Base-by-base conservation (phyloP, 2,797 vertebrate genomes). In the Phrynocephalus vlangalii region DNA sequence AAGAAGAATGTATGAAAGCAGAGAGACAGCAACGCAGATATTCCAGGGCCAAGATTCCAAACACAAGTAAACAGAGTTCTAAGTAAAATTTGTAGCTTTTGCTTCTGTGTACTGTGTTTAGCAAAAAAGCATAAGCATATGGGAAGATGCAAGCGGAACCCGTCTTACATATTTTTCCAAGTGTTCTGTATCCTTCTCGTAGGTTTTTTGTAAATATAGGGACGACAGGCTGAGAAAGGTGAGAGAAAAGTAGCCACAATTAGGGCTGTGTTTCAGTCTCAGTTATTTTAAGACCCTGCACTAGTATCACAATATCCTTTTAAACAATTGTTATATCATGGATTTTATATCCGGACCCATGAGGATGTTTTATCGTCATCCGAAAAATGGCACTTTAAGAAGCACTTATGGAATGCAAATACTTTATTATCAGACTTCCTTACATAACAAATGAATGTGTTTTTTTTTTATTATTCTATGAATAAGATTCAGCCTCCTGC, bases 171-270 rank as follows among this genome's bases (percentile, higher is more conserved):
- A 98, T 96, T 52, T 96, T 98, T 96, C 98, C 98, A 92, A 98
- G 96, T 91, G 97, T 97, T 93, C 98, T 96, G 97, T 98, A 98
- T 94, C 98, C 98, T 97, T 99, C 98, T 82, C 98, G 96, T 88
- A 99, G 91, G 92, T 99, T 98, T 94, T 98, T 97, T 89, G 98
- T 98, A 97, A 99, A 98, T 97, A 98, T 98, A 91, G 98, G 98
- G 96, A 99, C 98, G 91, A 98, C 96, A 94, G 98, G 97, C 98
- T 98, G 88, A 93, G 91, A 92, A 92, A 89, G 87, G 73, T 90
- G 89, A 77, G 96, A 91, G 92, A 95, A 92, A 76, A 95, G 91
- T 89, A 30, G 75, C 78, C 71, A 87, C 67, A 87, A 84, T 90
- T 83, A 82, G 52, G 84, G 52, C 38, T 82, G 33, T 60, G 60